phyloP scores from a whole-genome alignment of 1,140 invertebrate species.

The Nasonia longicornis region DNA sequence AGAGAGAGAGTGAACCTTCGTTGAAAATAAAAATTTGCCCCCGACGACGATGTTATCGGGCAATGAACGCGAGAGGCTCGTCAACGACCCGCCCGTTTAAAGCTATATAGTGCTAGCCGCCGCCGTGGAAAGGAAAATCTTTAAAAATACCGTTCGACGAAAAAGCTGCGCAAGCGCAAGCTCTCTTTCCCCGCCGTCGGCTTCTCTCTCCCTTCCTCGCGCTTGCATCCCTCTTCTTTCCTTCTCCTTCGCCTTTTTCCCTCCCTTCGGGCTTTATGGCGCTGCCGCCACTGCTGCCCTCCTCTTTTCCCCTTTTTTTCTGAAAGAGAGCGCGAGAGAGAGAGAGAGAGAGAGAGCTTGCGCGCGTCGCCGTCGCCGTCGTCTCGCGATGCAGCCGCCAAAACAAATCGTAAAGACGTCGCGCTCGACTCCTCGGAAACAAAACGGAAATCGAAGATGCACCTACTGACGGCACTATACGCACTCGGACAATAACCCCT shows the following conservation, averaged over 20 bases:
- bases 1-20: neutral
- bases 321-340: neutral
- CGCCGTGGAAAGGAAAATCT: conserved; percentile 60
- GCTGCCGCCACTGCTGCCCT: neutral
- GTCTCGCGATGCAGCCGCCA: conserved; percentile 56
- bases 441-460: conserved; percentile 45
- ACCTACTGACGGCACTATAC: neutral
- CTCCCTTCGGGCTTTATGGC: neutral
- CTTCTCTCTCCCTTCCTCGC: neutral
- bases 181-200: conserved; percentile 47
- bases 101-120: conserved; percentile 47
- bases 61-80: conserved; percentile 49
- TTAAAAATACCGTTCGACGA: conserved; percentile 63
- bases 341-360: neutral
- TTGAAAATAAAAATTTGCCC: conserved; percentile 45
- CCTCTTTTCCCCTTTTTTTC: neutral
- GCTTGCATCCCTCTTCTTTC: neutral
- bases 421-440: conserved; percentile 44
- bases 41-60: conserved; percentile 47
- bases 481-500: conserved; percentile 45
- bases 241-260: conserved; percentile 13
- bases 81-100: conserved; percentile 52
- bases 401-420: conserved; percentile 63
- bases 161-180: conserved; percentile 56
- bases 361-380: conserved; percentile 9